Base-by-base conservation (phyloP, 2,113 vertebrate genomes). In the Psettodes erumei region DNA sequence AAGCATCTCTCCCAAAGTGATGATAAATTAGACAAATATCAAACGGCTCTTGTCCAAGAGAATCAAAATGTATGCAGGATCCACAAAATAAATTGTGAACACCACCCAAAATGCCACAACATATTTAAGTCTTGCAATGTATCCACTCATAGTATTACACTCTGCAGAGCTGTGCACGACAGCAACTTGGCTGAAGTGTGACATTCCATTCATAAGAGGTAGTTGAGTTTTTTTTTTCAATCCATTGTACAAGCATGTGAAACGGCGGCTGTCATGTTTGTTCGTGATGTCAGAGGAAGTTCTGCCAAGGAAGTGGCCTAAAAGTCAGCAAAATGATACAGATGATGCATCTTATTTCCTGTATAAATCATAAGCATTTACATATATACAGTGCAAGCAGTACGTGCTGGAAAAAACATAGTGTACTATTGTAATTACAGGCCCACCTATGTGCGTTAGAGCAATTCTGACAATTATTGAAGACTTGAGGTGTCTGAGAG, bases 1-100 rank as follows among this genome's bases (percentile, higher is more conserved):
- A 51, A 72, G 65, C 30, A 7, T 75, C 25, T 81, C 32, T 75
- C 28, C 45, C 40, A 59, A 40, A 63, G 53, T 5, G 43, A 72
- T 50, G 69, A 84, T 79, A 84, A 69, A 76, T 21, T 4, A 69
- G 56, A 79, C 56, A 68, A 82, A 86, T 78, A 77, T 66, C 25
- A 27, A 64, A 50, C 88, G 91, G 86, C 89, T 93, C 89, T 76
- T 68, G 67, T 54, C 35, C 55, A 62, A 54, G 48, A 69, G 25
- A 35, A 66, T 75, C 33, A 25, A n/a, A 71, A 55, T 65, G 33
- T 67, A 56, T 47, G 12, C 28, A 55, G 60, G 58, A 50, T 50
- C 23, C 40, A 58, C 38, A 21, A 75, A 75, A 54, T 48, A 18
- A 62, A 38, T 37, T 69, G 42, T 73, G 71, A 70, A 71, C 62